Evolutionary conservation across 2,888 invertebrate species (phyloP).

Genomic region (Beris morrisii): DNA sequence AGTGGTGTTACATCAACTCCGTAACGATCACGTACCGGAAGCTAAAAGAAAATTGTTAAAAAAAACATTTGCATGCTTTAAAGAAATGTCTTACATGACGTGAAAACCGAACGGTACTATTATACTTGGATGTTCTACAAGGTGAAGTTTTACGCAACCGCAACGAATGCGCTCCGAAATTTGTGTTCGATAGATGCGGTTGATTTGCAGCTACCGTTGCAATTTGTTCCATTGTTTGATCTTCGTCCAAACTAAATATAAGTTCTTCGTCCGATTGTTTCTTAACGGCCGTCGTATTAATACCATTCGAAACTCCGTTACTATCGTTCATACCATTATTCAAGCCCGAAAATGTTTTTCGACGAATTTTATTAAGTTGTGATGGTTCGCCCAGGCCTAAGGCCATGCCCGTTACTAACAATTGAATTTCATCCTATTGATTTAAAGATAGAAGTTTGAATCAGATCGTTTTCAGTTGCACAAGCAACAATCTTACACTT

Average conservation of each 20-base stretch:
- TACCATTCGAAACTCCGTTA: constrained; percentile 3
- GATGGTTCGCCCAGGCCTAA: constrained; percentile 69
- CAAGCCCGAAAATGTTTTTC: constrained; percentile 49
- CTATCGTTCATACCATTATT: constrained; percentile 46
- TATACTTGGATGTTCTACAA: constrained; percentile 49
- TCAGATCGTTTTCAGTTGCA: background rate
- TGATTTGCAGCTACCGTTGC: background rate
- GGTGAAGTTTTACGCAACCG: constrained; percentile 62
- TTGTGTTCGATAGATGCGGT: constrained; percentile 37
- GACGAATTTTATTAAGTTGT: constrained; percentile 58
- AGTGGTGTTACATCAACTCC: constrained; percentile 82
- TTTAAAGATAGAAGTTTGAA: constrained; percentile 39
- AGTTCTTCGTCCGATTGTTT: constrained; percentile 68
- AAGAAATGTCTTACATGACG: constrained; percentile 38
- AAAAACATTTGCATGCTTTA: background rate
- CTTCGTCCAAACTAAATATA: constrained; percentile 83
- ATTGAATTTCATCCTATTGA: constrained; percentile 65
- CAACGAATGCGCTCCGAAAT: constrained; percentile 53
- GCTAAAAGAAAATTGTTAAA: constrained; percentile 43
- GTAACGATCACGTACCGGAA: constrained; percentile 53
- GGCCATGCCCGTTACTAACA: constrained; percentile 76
- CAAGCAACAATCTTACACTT: constrained; percentile 58
- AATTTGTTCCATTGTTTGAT: constrained; percentile 57
- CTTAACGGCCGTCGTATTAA: constrained; percentile 41
- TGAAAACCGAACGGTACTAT: constrained; percentile 41